Evolutionary conservation across 2,797 vertebrate species (phyloP), one percentile per base, ranked within the genome.

Genomic region (Dendrocincla fuliginosa): DNA sequence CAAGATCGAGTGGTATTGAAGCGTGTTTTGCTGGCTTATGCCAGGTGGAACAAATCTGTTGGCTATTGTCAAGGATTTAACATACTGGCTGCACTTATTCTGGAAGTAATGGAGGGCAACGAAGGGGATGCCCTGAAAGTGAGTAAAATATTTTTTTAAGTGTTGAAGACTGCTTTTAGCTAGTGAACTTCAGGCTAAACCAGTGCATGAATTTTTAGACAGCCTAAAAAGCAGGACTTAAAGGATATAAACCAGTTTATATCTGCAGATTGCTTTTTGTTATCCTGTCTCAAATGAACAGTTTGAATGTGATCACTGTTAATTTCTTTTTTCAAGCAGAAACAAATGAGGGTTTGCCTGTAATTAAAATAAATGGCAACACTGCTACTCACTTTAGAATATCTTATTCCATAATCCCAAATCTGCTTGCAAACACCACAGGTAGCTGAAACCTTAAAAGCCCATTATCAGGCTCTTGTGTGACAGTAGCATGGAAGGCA

Each of bases 21-120:
- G 97, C 97, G 99, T 16, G 99, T 99, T 65, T 97, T 99, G 82
- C 95, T 99, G 70, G 99, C 99, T 0, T 99, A 99, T 8, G 99
- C 99, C 59, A 98, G 99, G 65, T 99, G 99, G 99, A 99, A 99
- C 96, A 99, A 99, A 96, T 96, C 96, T 16, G 99, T 99, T 30
- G 99, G 99, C 37, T 99, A 99, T 96, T 99, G 99, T 94, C 99
- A 99, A 95, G 99, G 99, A 41, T 99, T 99, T 96, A 99, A 99
- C 84, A 99, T 99, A 22, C 97, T 99, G 84, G 99, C 99, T 19
- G 99, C 99, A 0, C 99, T 99, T 27, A 99, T 99, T 52, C 97
- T 99, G 95, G 99, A 99, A 94, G 99, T 99, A n/a, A 99, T 99
- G 46, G 99, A 99, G 89, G 99, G 99, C 86, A 98, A 98, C 6